Base-by-base conservation (phyloP, 2,888 invertebrate species). In the Drosophila pegasa region DNA sequence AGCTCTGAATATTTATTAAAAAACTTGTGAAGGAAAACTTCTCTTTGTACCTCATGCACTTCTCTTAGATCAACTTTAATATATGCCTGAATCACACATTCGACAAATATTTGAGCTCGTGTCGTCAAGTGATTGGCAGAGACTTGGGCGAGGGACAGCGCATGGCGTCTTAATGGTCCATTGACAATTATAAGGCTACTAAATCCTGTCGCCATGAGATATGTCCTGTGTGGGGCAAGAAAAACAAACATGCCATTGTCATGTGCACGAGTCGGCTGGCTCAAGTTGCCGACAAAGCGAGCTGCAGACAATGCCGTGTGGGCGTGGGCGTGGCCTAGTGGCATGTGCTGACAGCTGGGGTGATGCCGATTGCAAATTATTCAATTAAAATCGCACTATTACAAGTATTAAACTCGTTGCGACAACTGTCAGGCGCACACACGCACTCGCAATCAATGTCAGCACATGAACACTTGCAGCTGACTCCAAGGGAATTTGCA, bases 351-450 rank as follows among this genome's bases (percentile, higher is more conserved):
- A 50, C 55, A 61, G 62, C 55, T 45, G 33, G 35, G 40, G 29
- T 35, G 67, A 63, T 63, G 25, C 50, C 57, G 65, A 69, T 59
- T 80, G 75, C 75, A 86, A 84, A 78, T 88, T 84, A 87, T 87
- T 88, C 87, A 87, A 87, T 87, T 87, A 87, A 87, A 87, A 81
- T 83, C 88, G 71, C 87, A 83, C 86, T 79, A 75, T 75, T 73
- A 72, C 58, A 64, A 72, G 75, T 61, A 86, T 85, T 86, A 83
- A 77, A 71, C 80, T 81, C 67, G 69, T 73, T 73, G 71, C 70
- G 67, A 73, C 70, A 83, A 82, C 85, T 85, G 87, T 85, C 87
- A 87, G 60, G 31, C 51, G 62, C 86, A 87, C 78, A 80, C 85
- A 69, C 47, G n/a, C 25, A 16, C 16, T 27, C 27, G 58, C 66